phyloP scores from a whole-genome alignment of 2,888 invertebrate genomes.

The Gibbula magus region DNA sequence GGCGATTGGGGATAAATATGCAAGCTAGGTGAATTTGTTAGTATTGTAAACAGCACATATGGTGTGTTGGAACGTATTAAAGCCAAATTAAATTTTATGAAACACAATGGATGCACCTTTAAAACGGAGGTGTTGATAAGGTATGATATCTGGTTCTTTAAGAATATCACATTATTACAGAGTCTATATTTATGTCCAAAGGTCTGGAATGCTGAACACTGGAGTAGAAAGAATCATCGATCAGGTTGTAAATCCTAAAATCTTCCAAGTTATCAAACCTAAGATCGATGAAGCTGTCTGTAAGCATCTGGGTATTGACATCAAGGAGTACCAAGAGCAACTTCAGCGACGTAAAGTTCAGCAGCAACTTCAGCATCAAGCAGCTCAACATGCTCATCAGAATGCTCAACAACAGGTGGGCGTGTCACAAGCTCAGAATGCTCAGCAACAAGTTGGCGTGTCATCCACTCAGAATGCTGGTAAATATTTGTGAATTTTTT shows the following conservation, averaged over 20 bases:
- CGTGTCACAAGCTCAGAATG: not conserved
- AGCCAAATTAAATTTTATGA: too few species aligned
- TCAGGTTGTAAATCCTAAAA: slow-evolving; percentile 95
- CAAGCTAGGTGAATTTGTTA: too few species aligned
- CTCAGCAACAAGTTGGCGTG: slow-evolving; percentile 37
- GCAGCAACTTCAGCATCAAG: slow-evolving; percentile 41
- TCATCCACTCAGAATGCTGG: not conserved
- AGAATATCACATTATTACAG: too few species aligned
- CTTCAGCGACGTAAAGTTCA: slow-evolving; percentile 44
- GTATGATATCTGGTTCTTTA: too few species aligned
- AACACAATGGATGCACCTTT: too few species aligned
- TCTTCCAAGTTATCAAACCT: slow-evolving; percentile 88
- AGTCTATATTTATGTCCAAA: slow-evolving; percentile 67
- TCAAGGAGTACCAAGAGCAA: slow-evolving; percentile 60
- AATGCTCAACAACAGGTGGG: slow-evolving; percentile 44
- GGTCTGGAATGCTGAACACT: slow-evolving; percentile 90
- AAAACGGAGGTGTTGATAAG: too few species aligned
- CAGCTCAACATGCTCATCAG: slow-evolving; percentile 48
- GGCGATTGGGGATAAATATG: too few species aligned
- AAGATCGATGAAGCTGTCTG: slow-evolving; percentile 93
- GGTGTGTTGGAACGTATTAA: too few species aligned
- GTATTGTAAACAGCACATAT: too few species aligned
- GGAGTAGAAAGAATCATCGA: slow-evolving; percentile 96
- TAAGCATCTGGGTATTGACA: slow-evolving; percentile 87
- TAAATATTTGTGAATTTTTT: too few species aligned